These are phyloP conservation scores for Anodontia alba DNA, from an alignment of 2,888 invertebrate species.

Conservation along the genomic window DNA sequence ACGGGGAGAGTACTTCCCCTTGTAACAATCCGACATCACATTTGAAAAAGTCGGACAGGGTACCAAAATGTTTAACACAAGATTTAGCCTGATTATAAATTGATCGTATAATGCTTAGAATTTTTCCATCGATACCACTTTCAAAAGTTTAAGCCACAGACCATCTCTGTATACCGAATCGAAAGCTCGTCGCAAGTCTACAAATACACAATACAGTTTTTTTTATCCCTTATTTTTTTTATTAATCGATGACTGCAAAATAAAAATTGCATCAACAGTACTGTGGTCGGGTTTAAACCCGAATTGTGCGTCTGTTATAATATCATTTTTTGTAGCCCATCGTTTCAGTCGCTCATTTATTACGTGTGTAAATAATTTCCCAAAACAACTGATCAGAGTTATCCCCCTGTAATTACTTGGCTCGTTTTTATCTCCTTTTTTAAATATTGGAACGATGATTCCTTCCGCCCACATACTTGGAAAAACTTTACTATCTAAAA, in stretches of 20 bases:
- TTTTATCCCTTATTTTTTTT: background rate
- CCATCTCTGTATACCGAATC: background rate
- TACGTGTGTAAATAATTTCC: background rate
- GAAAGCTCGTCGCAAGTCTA: background rate
- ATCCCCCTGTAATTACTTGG: constrained; percentile 34
- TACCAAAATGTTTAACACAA: background rate
- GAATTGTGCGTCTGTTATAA: background rate
- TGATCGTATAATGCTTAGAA: background rate
- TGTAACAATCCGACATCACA: background rate
- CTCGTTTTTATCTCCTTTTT: constrained; percentile 33
- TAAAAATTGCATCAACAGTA: background rate
- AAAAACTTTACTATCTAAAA: background rate
- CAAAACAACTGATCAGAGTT: background rate
- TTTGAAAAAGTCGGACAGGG: background rate
- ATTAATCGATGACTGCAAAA: background rate
- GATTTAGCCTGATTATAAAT: background rate
- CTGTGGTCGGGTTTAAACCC: background rate
- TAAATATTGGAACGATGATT: background rate
- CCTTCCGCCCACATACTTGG: background rate
- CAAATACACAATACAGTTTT: background rate
- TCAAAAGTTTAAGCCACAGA: background rate
- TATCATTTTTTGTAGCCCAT: background rate
- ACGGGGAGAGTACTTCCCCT: constrained; percentile 20
- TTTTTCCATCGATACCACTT: background rate
- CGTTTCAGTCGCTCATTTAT: background rate